Percentiles rank a stretch among this genome's conserved stretches.
phyloP scores from a whole-genome alignment of 2,797 vertebrate genomes.

The Acomys russatus region DNA sequence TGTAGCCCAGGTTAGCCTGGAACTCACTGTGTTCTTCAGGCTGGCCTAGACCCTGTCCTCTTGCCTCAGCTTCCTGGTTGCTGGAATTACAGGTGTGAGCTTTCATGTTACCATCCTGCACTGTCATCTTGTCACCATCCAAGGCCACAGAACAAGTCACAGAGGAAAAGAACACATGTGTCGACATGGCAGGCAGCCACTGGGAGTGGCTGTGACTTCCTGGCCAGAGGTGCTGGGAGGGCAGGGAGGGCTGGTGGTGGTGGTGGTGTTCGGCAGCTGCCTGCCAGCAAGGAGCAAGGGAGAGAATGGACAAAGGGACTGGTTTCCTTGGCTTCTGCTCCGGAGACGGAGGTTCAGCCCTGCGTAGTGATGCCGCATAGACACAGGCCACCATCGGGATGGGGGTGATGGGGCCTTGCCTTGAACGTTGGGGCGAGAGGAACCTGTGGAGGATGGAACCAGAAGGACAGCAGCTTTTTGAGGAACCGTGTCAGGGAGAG shows the following conservation, averaged over 20 bases:
- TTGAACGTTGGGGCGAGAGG: neutral
- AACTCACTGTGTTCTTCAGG: neutral
- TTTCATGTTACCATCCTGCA: neutral
- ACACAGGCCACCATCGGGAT: neutral
- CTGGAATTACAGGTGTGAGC: neutral
- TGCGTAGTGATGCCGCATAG: neutral
- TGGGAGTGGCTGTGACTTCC: neutral
- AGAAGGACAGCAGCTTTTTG: neutral
- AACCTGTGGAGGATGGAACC: neutral
- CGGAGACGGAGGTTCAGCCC: neutral
- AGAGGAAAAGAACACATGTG: neutral
- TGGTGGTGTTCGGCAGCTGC: neutral
- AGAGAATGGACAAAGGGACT: neutral
- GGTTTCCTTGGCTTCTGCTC: neutral
- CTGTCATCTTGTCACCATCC: neutral
- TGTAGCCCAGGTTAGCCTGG: neutral
- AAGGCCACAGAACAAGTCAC: neutral
- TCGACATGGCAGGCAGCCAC: accelerated
- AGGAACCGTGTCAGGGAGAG: neutral
- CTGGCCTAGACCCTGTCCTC: neutral
- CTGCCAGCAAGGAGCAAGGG: neutral
- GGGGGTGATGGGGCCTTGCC: neutral
- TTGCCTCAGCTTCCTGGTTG: neutral
- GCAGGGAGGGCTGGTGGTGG: neutral
- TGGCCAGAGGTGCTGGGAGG: neutral